Conservation (phyloP, 2,888 invertebrate genomes). For the Lepidochrysops patricia region DNA sequence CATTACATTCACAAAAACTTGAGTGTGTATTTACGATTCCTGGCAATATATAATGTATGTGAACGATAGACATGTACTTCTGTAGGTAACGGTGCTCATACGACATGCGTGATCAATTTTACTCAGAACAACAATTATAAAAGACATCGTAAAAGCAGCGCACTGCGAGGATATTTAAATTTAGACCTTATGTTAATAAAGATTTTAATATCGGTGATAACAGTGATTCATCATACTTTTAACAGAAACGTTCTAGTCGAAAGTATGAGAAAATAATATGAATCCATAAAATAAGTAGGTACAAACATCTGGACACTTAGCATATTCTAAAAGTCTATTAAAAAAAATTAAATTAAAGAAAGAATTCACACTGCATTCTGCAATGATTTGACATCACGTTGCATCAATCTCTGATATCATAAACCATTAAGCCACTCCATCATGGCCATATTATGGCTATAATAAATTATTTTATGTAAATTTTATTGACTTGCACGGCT, state of each 20-base stretch:
- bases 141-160: background rate
- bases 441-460: background rate
- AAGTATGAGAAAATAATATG: too few species aligned
- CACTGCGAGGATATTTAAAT: background rate
- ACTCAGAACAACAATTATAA: constrained; percentile 3
- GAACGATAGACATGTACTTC: background rate
- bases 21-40: background rate
- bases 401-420: background rate
- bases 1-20: too few species aligned
- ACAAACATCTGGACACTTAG: background rate
- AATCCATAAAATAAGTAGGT: too few species aligned
- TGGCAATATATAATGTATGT: background rate
- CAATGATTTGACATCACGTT: too few species aligned
- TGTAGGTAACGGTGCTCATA: background rate
- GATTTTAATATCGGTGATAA: too few species aligned
- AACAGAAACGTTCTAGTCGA: too few species aligned
- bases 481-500: background rate
- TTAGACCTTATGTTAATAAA: background rate
- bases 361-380: too few species aligned
- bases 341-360: too few species aligned
- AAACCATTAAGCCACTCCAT: background rate
- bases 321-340: too few species aligned
- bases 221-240: background rate
- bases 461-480: background rate
- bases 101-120: background rate